phyloP scores from a whole-genome alignment of 2,797 vertebrate species.

The Prionace glauca region DNA sequence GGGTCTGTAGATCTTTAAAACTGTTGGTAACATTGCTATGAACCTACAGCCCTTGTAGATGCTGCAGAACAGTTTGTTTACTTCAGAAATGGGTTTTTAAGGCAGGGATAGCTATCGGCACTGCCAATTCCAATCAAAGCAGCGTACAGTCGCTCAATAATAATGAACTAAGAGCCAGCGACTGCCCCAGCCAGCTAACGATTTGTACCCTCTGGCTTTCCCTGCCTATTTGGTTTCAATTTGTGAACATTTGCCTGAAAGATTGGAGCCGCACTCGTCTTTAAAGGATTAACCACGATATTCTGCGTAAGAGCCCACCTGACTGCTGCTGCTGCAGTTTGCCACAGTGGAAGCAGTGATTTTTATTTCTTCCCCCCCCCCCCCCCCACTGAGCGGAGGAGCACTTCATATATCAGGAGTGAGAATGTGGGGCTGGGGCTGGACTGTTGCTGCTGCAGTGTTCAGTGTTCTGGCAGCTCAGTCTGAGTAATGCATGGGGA shows the following conservation, averaged over 20 bases:
- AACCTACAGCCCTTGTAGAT: not conserved
- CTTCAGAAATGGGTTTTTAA: not conserved
- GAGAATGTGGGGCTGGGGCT: not conserved
- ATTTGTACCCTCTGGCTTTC: not conserved
- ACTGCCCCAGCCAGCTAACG: not conserved
- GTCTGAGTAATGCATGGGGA: not conserved
- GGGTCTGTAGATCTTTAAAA: not conserved
- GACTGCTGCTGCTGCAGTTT: not conserved
- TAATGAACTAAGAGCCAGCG: not conserved
- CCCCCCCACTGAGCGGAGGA: too few species aligned
- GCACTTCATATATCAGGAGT: not conserved
- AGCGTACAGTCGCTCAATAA: not conserved
- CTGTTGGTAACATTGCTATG: not conserved
- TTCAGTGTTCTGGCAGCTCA: not conserved
- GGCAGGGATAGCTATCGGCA: not conserved
- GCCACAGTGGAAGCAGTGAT: not conserved
- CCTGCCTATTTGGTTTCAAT: not conserved
- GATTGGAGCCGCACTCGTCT: not conserved
- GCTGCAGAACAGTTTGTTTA: not conserved
- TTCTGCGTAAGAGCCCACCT: too few species aligned
- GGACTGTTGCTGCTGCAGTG: not conserved
- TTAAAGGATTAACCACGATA: not conserved
- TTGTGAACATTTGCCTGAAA: constrained; percentile 24
- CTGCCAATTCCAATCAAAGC: not conserved
- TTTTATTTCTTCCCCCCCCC: not conserved